Evolutionary conservation across 2,888 invertebrate genomes (phyloP).

Genomic region (Caenorhabditis sp.): DNA sequence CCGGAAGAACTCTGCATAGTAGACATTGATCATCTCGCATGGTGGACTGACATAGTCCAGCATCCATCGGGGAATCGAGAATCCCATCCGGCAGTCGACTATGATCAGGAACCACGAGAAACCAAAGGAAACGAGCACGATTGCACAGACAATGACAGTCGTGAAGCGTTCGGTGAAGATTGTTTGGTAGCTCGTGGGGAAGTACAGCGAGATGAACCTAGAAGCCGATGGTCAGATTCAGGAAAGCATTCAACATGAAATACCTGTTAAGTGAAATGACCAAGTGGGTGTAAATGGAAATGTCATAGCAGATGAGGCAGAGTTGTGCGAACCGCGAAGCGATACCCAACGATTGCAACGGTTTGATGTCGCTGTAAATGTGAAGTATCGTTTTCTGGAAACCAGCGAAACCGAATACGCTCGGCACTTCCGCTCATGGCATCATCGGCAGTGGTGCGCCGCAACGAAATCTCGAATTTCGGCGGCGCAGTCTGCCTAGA

Average conservation of each 20-base stretch:
- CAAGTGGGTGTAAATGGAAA: constrained; percentile 72
- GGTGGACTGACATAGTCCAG: constrained; percentile 65
- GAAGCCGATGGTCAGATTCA: constrained; percentile 6
- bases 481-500: constrained; percentile 17
- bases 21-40: constrained; percentile 66
- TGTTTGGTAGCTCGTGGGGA: constrained; percentile 68
- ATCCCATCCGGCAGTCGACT: constrained; percentile 69
- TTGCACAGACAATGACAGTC: constrained; percentile 56
- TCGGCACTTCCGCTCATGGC: constrained; percentile 53
- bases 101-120: constrained; percentile 65
- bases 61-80: constrained; percentile 71
- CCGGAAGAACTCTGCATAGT: constrained; percentile 70
- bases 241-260: background rate
- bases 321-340: constrained; percentile 67
- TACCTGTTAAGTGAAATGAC: constrained; percentile 72
- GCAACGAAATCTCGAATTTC: constrained; percentile 54
- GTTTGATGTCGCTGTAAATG: constrained; percentile 67
- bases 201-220: constrained; percentile 74
- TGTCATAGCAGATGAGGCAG: constrained; percentile 73
- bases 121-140: constrained; percentile 48
- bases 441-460: constrained; percentile 40
- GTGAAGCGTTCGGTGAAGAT: constrained; percentile 72
- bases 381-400: constrained; percentile 56
- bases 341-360: constrained; percentile 61
- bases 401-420: constrained; percentile 59